Conservation (phyloP, 2,797 vertebrate species). For the Benthosema pterotum region DNA sequence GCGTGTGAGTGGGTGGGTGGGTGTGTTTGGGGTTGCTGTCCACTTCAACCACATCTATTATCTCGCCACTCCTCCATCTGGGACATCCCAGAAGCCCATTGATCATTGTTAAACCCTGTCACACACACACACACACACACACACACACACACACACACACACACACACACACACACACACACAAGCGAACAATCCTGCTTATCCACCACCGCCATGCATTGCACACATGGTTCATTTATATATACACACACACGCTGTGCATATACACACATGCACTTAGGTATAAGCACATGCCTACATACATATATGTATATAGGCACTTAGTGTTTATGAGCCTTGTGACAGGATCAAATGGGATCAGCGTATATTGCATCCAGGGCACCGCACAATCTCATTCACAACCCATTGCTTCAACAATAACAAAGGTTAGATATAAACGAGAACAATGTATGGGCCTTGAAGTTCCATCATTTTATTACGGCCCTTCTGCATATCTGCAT, state of each 20-base stretch:
- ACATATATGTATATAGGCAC: slow-evolving; percentile 78
- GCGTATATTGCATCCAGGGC: slow-evolving; percentile 70
- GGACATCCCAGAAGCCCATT: slow-evolving; percentile 65
- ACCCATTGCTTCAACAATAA: slow-evolving; percentile 42
- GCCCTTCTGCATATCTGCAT: too few relatives aligned
- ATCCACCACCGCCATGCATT: neutral
- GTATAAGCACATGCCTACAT: slow-evolving; percentile 48
- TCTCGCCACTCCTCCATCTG: slow-evolving; percentile 68
- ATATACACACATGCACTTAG: slow-evolving; percentile 70
- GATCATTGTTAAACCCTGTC: slow-evolving; percentile 19
- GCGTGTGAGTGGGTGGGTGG: neutral
- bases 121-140: slow-evolving; percentile 16
- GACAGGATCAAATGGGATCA: slow-evolving; percentile 78
- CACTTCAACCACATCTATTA: slow-evolving; percentile 81
- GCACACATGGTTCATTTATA: neutral
- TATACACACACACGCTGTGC: slow-evolving; percentile 67
- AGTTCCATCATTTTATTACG: neutral
- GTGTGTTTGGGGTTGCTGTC: slow-evolving; percentile 55
- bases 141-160: slow-evolving; percentile 35
- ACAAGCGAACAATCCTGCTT: too few relatives aligned
- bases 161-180: slow-evolving; percentile 26
- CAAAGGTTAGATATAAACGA: slow-evolving; percentile 33
- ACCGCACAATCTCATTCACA: slow-evolving; percentile 61
- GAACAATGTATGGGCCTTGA: slow-evolving; percentile 42
- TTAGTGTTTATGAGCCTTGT: slow-evolving; percentile 74